These are phyloP conservation scores for Mergus octosetaceus DNA, from an alignment of 2,797 vertebrate species.

Conservation along the genomic window DNA sequence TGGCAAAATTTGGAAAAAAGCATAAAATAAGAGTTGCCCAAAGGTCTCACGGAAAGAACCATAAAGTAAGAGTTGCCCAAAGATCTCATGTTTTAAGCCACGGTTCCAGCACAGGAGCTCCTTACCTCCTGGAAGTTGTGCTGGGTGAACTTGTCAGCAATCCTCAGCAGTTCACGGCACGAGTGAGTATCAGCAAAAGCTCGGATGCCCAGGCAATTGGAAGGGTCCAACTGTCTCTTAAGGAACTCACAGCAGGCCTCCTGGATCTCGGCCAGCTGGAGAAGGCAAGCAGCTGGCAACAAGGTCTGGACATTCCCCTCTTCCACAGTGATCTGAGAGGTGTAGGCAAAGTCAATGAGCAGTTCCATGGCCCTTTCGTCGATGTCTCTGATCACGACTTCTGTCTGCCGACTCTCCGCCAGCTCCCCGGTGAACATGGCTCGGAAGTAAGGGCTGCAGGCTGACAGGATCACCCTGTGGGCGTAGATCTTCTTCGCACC, in stretches of 20 bases:
- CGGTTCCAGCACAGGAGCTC: not conserved
- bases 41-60: not conserved
- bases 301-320: constrained; percentile 99
- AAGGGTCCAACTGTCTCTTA: constrained; percentile 97
- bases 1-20: not conserved
- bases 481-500: constrained; percentile 98
- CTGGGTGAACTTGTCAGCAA: constrained; percentile 98
- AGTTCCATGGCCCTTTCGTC: constrained; percentile 98
- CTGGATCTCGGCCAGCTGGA: constrained; percentile 98
- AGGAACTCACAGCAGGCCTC: constrained; percentile 98
- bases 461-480: constrained; percentile 95
- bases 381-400: constrained; percentile 97
- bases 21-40: not conserved
- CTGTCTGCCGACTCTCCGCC: constrained; percentile 96
- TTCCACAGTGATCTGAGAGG: constrained; percentile 98
- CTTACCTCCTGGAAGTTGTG: constrained; percentile 99
- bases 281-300: constrained; percentile 94
- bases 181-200: constrained; percentile 99
- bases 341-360: constrained; percentile 98
- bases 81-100: not conserved
- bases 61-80: not conserved
- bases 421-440: constrained; percentile 99
- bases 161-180: constrained; percentile 94
- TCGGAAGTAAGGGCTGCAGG: constrained; percentile 98
- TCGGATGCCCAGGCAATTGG: constrained; percentile 97